These are phyloP conservation scores for Microplitis demolitor DNA, from an alignment of 1,140 invertebrate genomes.

Conservation along the genomic window DNA sequence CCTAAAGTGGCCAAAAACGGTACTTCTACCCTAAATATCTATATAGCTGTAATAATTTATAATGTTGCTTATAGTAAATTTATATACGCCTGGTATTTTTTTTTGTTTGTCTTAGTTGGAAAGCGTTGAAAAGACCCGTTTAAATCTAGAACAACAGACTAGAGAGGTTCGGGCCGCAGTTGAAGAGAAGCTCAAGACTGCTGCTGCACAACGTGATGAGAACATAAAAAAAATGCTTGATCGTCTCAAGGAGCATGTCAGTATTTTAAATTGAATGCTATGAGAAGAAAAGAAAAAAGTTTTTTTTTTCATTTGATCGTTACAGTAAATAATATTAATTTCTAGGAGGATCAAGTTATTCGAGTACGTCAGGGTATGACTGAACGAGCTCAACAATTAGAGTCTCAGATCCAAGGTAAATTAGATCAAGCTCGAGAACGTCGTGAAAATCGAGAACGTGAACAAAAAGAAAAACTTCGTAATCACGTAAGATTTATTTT, in stretches of 20 bases:
- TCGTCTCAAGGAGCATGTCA: slow-evolving; percentile 87
- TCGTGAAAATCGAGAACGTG: slow-evolving; percentile 71
- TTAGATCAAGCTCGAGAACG: slow-evolving; percentile 73
- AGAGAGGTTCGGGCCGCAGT: slow-evolving; percentile 81
- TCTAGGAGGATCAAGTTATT: slow-evolving; percentile 74
- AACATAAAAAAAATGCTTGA: slow-evolving; percentile 87
- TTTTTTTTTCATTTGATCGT: neutral
- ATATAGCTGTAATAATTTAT: no score
- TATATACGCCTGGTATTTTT: slow-evolving; percentile 11
- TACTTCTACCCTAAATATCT: no score
- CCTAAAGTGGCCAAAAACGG: no score
- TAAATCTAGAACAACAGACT: slow-evolving; percentile 80
- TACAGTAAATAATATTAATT: slow-evolving; percentile 24
- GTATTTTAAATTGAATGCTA: slow-evolving; percentile 46
- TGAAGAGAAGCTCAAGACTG: slow-evolving; percentile 82
- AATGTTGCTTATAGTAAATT: neutral
- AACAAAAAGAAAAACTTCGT: slow-evolving; percentile 75
- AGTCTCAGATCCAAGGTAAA: slow-evolving; percentile 74
- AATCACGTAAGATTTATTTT: slow-evolving; percentile 68
- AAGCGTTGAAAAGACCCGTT: slow-evolving; percentile 81
- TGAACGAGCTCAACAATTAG: slow-evolving; percentile 70
- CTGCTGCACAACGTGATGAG: slow-evolving; percentile 82
- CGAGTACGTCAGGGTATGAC: slow-evolving; percentile 69
- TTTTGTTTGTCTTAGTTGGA: slow-evolving; percentile 70
- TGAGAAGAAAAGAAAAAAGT: neutral